phyloP scores from a whole-genome alignment of 2,113 vertebrate species.

The Prietella phreatophila region DNA sequence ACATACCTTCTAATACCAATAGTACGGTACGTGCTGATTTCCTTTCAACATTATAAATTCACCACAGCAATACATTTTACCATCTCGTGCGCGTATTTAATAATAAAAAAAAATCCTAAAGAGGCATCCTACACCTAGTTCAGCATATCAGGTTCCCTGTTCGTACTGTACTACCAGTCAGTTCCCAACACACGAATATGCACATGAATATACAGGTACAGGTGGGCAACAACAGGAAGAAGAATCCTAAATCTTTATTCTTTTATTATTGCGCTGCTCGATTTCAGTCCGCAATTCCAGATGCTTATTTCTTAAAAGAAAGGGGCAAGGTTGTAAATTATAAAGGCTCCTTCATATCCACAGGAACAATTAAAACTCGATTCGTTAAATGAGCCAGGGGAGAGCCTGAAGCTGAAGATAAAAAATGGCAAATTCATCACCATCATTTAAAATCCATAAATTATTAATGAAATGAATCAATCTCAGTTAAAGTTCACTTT shows the following conservation, averaged over 20 bases:
- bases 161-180: background rate
- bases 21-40: background rate
- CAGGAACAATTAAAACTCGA: conserved; percentile 38
- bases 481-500: conserved; percentile 35
- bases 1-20: background rate
- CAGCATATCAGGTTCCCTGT: background rate
- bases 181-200: background rate
- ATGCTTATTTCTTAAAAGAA: background rate
- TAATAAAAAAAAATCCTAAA: background rate
- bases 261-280: background rate
- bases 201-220: background rate
- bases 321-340: conserved; percentile 5
- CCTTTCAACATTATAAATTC: background rate
- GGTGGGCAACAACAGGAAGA: background rate
- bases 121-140: background rate
- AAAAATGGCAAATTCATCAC: conserved; percentile 37
- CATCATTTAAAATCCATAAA: conserved; percentile 26
- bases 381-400: conserved; percentile 29
- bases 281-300: background rate
- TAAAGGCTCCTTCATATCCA: conserved; percentile 13
- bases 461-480: conserved; percentile 39
- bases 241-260: background rate
- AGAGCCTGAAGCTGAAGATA: conserved; percentile 18
- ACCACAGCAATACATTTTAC: background rate
- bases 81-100: background rate